Percentiles rank a stretch among this genome's conserved stretches.
Evolutionary conservation across 2,797 vertebrate species (phyloP).

Genomic region (Pelochelys cantorii): DNA sequence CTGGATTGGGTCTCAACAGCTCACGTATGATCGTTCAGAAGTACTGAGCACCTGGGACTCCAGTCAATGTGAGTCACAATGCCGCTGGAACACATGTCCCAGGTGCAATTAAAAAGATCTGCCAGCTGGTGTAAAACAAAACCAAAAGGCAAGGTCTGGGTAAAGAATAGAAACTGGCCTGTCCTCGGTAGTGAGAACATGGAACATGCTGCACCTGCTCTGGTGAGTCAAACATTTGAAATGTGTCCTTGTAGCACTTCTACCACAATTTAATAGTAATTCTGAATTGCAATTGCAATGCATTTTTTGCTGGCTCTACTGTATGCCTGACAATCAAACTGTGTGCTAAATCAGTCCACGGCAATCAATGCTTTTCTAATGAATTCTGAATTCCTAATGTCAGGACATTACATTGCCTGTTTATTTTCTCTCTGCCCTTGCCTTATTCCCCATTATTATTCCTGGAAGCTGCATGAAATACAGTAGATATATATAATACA

Average conservation of each 20-base stretch:
- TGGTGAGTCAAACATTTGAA: neutral
- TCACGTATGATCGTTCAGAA: neutral
- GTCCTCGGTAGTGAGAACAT: neutral
- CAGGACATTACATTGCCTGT: conserved; percentile 70
- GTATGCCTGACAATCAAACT: conserved; percentile 72
- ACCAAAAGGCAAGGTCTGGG: neutral
- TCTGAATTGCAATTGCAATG: conserved; percentile 76
- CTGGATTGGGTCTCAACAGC: neutral
- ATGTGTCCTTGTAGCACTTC: neutral
- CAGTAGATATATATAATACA: neutral
- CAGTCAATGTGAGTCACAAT: fast-evolving
- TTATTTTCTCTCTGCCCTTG: conserved; percentile 76
- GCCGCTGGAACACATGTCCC: fast-evolving
- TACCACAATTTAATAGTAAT: conserved; percentile 62
- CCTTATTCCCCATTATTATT: conserved; percentile 17
- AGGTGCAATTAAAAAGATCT: neutral
- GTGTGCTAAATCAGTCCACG: conserved; percentile 77
- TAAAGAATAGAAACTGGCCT: neutral
- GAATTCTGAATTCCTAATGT: conserved; percentile 81
- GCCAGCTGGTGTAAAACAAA: neutral
- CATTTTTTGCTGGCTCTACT: conserved; percentile 60
- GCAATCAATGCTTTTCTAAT: conserved; percentile 84
- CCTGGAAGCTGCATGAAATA: conserved; percentile 37
- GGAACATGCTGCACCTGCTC: neutral
- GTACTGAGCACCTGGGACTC: neutral